Evolutionary conservation across 1,140 invertebrate species (phyloP).

Genomic region (Macrotrachela quadricornifera): DNA sequence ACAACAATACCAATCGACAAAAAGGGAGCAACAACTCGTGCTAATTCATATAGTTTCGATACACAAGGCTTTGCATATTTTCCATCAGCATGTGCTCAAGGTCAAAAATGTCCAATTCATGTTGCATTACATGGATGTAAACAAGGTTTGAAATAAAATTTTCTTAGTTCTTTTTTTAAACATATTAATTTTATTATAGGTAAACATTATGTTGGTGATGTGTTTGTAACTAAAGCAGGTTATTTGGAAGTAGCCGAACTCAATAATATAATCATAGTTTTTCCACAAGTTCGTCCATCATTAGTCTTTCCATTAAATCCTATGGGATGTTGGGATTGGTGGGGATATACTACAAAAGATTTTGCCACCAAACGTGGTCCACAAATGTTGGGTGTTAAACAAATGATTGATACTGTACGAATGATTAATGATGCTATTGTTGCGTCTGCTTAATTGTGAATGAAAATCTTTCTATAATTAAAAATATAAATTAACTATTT

Average conservation of each 20-base stretch:
- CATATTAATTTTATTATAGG: not conserved
- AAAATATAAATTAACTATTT: no score
- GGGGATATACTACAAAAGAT: constrained; percentile 14
- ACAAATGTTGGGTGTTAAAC: no score
- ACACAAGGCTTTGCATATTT: not conserved
- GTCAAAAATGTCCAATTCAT: constrained; percentile 23
- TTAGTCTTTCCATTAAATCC: constrained; percentile 14
- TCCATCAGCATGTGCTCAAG: constrained; percentile 5
- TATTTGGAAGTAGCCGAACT: constrained; percentile 30
- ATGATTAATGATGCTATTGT: no score
- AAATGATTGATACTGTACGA: no score
- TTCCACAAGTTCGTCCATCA: constrained; percentile 21
- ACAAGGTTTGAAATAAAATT: constrained; percentile 18
- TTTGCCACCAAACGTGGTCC: no score
- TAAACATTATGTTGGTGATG: constrained; percentile 16
- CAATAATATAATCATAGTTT: constrained; percentile 30
- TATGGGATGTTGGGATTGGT: constrained; percentile 32
- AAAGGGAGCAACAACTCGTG: not conserved
- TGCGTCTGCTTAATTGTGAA: no score
- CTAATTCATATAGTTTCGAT: not conserved
- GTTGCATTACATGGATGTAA: constrained; percentile 29
- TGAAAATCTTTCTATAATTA: no score
- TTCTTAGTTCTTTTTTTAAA: not conserved
- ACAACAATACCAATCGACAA: no score
- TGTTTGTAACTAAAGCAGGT: constrained; percentile 21